These are phyloP conservation scores for Mythimna loreyi DNA, from an alignment of 2,888 invertebrate genomes.

Conservation along the genomic window DNA sequence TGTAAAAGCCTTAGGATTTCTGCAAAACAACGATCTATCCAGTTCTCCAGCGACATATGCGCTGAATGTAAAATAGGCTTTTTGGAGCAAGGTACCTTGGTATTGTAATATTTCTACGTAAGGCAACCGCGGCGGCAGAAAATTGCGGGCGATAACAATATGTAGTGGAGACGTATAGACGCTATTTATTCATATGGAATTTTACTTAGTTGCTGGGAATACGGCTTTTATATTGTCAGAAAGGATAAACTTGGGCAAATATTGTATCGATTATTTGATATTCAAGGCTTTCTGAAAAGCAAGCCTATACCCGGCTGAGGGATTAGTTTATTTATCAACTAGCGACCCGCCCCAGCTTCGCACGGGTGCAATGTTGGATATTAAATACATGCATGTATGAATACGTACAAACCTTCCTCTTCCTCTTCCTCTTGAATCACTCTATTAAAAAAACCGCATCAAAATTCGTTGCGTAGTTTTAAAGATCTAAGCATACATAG, in stretches of 20 bases:
- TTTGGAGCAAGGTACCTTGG: constrained; percentile 33
- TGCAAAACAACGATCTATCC: not conserved
- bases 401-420: no score
- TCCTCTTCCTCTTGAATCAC: no score
- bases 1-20: not conserved
- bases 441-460: no score
- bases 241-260: not conserved
- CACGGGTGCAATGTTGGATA: no score
- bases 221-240: constrained; percentile 7
- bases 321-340: not conserved
- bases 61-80: constrained; percentile 45
- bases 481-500: no score
- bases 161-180: constrained; percentile 27
- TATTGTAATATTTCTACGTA: constrained; percentile 36
- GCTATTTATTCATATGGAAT: constrained; percentile 28
- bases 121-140: constrained; percentile 12
- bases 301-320: no score
- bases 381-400: no score
- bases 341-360: no score
- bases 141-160: constrained; percentile 45
- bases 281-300: not conserved
- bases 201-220: constrained; percentile 9
- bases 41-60: constrained; percentile 7
- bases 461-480: no score
- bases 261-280: not conserved